These are phyloP conservation scores for Uropsilus gracilis DNA, from an alignment of 2,113 vertebrate genomes.

Conservation along the genomic window DNA sequence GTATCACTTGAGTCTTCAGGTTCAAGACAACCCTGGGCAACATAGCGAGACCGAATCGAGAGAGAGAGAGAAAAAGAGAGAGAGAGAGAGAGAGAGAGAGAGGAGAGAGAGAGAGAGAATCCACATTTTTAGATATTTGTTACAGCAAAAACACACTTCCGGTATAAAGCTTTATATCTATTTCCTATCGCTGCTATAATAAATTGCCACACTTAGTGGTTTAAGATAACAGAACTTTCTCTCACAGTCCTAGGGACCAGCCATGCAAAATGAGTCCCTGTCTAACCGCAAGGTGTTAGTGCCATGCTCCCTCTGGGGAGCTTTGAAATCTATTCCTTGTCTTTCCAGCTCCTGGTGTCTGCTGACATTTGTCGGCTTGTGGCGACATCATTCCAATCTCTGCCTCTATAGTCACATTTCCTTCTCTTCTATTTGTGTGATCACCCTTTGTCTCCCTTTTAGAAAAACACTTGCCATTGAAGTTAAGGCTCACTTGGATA, in stretches of 20 bases:
- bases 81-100: no score
- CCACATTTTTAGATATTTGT: not conserved
- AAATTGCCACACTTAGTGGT: not conserved
- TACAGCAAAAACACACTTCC: not conserved
- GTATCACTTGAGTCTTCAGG: no score
- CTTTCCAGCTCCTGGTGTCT: not conserved
- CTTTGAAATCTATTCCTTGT: not conserved
- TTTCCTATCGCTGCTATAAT: not conserved
- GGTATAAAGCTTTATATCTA: not conserved
- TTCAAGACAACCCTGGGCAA: no score
- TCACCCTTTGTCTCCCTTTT: not conserved
- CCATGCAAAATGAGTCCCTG: slow-evolving; percentile 20
- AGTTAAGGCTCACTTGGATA: not conserved
- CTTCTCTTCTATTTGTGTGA: not conserved
- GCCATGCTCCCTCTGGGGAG: not conserved
- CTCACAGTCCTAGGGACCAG: not conserved
- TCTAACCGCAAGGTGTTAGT: slow-evolving; percentile 14
- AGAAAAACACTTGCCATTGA: not conserved
- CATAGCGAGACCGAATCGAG: no score
- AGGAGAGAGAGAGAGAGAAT: no score
- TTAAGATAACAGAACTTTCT: slow-evolving; percentile 12
- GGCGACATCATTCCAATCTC: not conserved
- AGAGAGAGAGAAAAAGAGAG: no score
- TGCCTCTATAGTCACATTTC: not conserved
- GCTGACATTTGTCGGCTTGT: slow-evolving; percentile 29